Conservation (phyloP, 2,113 vertebrate genomes). For the Carettochelys insculpta region DNA sequence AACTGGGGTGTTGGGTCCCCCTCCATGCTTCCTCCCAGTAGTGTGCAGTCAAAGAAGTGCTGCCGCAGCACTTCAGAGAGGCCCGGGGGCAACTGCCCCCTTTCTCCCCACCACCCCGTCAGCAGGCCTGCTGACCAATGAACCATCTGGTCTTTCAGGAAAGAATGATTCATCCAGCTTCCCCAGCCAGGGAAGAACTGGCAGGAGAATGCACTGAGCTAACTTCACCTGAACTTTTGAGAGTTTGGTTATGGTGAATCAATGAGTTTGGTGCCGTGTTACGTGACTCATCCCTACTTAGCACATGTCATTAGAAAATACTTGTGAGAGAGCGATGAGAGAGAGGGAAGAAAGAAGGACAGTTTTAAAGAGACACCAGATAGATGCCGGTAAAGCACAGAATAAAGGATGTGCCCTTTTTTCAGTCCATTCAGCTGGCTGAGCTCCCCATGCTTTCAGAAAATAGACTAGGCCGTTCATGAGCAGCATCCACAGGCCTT, state of each 20-base stretch:
- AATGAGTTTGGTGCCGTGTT: not conserved
- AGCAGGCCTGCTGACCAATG: too few species aligned
- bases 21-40: too few species aligned
- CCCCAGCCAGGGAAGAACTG: not conserved
- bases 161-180: not conserved
- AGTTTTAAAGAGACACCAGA: not conserved
- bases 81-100: too few species aligned
- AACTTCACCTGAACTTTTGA: not conserved
- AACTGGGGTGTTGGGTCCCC: too few species aligned
- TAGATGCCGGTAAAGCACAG: not conserved
- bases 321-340: not conserved
- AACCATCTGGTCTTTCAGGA: not conserved
- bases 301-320: not conserved
- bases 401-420: accelerated
- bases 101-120: too few species aligned
- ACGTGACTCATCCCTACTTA: not conserved
- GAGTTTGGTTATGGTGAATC: not conserved
- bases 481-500: not conserved
- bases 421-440: not conserved
- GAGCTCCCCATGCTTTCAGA: not conserved
- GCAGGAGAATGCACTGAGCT: not conserved
- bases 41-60: too few species aligned
- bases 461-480: not conserved
- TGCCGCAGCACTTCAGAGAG: too few species aligned
- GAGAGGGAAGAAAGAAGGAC: not conserved